These are phyloP conservation scores for Drosophila albomicans DNA, from an alignment of 1,140 invertebrate species.

Conservation along the genomic window DNA sequence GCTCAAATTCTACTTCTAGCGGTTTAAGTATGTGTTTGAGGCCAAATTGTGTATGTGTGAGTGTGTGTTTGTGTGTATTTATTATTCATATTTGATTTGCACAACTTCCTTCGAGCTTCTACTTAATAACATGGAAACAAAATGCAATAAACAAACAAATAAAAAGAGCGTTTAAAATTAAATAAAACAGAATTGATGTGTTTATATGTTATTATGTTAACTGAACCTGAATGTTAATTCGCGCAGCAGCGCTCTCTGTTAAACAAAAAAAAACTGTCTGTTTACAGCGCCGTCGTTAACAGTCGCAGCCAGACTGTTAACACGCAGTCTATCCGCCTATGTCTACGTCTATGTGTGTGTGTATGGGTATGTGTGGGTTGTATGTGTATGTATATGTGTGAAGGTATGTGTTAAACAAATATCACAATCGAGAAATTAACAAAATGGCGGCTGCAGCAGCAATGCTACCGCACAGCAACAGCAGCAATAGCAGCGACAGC, in stretches of 20 bases:
- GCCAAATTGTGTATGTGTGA: constrained; percentile 40
- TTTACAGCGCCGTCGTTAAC: constrained; percentile 50
- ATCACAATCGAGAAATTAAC: constrained; percentile 83
- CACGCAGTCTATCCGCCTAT: constrained; percentile 59
- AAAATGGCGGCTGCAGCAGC: constrained; percentile 78
- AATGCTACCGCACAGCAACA: constrained; percentile 34
- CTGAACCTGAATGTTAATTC: constrained; percentile 49
- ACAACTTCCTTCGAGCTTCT: constrained; percentile 60
- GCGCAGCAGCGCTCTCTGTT: constrained; percentile 65
- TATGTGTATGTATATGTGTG: constrained; percentile 44
- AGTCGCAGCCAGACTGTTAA: constrained; percentile 68
- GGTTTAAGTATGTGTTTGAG: constrained; percentile 73
- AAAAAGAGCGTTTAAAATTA: constrained; percentile 45
- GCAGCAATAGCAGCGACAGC: constrained; percentile 38
- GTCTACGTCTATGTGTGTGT: constrained; percentile 43
- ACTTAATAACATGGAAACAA: constrained; percentile 66
- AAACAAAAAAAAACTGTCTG: constrained; percentile 29
- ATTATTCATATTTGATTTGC: constrained; percentile 29
- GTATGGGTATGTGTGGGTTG: constrained; percentile 23
- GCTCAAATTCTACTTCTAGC: constrained; percentile 70
- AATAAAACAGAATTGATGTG: constrained; percentile 17
- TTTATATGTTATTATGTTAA: constrained; percentile 9
- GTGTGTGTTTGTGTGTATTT: constrained; percentile 27
- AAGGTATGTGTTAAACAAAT: constrained; percentile 78
- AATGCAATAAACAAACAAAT: constrained; percentile 37